Evolutionary conservation across 2,797 vertebrate species (phyloP).

Genomic region (Sitta carolinensis): DNA sequence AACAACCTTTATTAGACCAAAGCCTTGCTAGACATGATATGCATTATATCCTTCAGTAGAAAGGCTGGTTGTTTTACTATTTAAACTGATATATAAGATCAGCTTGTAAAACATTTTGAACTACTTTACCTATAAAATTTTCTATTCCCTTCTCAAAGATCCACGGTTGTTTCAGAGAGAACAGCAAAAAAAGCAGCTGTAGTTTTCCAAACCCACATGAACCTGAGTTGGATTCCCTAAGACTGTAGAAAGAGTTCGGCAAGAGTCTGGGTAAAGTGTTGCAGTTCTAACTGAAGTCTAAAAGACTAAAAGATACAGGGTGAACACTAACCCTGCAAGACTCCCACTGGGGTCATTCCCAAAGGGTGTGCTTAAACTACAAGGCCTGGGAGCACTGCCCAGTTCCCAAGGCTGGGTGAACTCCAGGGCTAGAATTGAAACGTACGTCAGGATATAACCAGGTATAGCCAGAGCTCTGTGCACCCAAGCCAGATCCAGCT

Average conservation of each 20-base stretch:
- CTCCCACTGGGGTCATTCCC: not conserved
- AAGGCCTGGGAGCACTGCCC: not conserved
- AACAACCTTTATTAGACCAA: not conserved
- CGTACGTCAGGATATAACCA: accelerated
- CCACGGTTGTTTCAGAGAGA: not conserved
- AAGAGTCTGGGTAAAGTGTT: not conserved
- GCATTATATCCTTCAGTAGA: not conserved
- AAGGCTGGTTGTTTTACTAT: not conserved
- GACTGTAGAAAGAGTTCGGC: not conserved
- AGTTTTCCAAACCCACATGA: not conserved
- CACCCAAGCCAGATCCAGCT: not conserved
- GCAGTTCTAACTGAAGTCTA: not conserved
- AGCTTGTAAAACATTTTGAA: not conserved
- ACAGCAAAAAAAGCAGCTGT: not conserved
- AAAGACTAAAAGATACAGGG: not conserved
- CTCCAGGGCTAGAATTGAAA: accelerated
- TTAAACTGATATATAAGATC: not conserved
- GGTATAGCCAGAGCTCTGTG: not conserved
- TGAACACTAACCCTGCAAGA: not conserved
- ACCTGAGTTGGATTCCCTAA: not conserved
- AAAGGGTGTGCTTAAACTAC: not conserved
- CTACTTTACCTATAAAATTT: not conserved
- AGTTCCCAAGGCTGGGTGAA: not conserved
- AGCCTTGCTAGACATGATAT: not conserved
- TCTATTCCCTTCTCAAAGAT: not conserved